Base-by-base conservation (phyloP, 2,113 vertebrate genomes). In the Pelobates fuscus region DNA sequence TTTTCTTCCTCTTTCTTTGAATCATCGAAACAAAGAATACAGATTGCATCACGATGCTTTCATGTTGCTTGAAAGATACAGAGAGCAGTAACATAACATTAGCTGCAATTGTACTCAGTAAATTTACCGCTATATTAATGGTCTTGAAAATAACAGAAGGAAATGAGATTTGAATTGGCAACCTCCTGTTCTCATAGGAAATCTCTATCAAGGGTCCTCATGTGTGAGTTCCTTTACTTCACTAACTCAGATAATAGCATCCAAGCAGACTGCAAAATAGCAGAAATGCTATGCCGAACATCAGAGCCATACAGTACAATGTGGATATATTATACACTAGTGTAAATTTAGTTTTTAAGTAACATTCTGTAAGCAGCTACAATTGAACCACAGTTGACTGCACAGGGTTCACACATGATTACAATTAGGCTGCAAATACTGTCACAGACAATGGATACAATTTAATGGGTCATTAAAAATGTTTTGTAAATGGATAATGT, bases 321-420 rank as follows among this genome's bases (percentile, higher is more conserved):
- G 57, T 61, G 61, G 68, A 67, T 68, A 52, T 49, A 60, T 68
- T 60, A 60, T 37, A 68, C 77, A 65, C 70, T 66, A 64, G 63
- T 46, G 81, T 81, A 81, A 75, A 85, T 82, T 49, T 82, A 78
- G 66, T 80, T 80, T 85, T 78, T 82, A 70, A 79, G 80, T 82
- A 82, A 58, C 74, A 69, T 79, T 80, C 81, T 79, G 83, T 82
- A 84, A 86, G 80, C 86, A 85, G 84, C 82, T 87, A 80, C 80
- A 68, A 67, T 81, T 76, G 82, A 85, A 85, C 76, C 77, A 70
- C 77, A 83, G 81, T 84, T 80, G 80, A 81, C 26, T 83, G 79
- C 79, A 80, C 80, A 82, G 66, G 64, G 82, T 85, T 87, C 82
- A 84, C 84, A 84, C 80, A 84, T 81, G 79, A 86, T 84, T 86